Base-by-base conservation (phyloP, 1,140 invertebrate genomes). In the Andrena cerasifolii region DNA sequence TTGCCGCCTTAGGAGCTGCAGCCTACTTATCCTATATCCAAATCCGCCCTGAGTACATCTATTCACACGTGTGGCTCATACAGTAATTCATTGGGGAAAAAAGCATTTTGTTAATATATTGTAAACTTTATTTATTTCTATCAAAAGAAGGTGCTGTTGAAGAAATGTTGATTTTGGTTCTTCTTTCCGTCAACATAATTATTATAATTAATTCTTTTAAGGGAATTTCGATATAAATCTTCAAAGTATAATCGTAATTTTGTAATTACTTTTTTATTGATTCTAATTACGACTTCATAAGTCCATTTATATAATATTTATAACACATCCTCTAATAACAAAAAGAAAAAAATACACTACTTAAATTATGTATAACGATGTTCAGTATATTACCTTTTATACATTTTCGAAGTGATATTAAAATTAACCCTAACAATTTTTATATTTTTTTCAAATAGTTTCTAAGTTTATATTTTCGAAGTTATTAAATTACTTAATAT, bases 321-420 rank as follows among this genome's bases (percentile, higher is more conserved):
- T 63, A 63, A 53, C 24, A 16, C 31, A 53, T 26, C n/a, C 8
- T 14, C 16, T 49, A 51, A 65, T 53, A 73, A 73, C 59, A 73
- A 51, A 65, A 53, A 7, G 26, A 53, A 63, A 33, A 61, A 14
- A 63, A 73, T 51, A 36, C 49, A 28, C 21, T 56, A 33, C 26
- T 2, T 53, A 51, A 74, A 65, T 53, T 21, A 65, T 65, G 49
- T n/a, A 53, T 53, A 65, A 65, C 61, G 18, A 53, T 43, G 14
- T 65, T 65, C 49, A 74, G 65, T 74, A 65, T 65, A 74, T 74
- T 74, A 74, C 49, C 65, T 40, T 72, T 49, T 18, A 53, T 63
- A 43, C 26, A 51, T 26, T 45, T 45, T 33, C n/a, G 1, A 26
- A n/a, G 18, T n/a, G 2, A 74, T 65, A 74, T 40, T 36, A 43